These are phyloP conservation scores for Apis laboriosa DNA, from an alignment of 1,140 invertebrate species.

Conservation along the genomic window DNA sequence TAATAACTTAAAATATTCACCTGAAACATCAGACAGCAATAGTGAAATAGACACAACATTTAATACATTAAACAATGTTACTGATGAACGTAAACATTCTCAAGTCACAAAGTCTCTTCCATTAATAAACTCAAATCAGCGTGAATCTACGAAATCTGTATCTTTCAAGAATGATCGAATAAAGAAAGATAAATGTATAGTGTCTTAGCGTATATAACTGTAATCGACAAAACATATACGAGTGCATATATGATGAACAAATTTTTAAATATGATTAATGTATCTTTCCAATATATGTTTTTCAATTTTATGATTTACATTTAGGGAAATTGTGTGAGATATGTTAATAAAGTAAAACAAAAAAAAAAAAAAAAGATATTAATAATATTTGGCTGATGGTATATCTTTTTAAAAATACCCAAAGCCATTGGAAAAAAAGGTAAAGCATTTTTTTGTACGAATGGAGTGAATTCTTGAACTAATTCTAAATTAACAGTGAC, in stretches of 20 bases:
- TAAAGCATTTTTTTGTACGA: constrained; percentile 73
- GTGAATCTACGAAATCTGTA: constrained; percentile 28
- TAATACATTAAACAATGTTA: constrained; percentile 23
- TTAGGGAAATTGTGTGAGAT: constrained; percentile 74
- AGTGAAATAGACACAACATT: constrained; percentile 5
- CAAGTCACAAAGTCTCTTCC: constrained; percentile 20
- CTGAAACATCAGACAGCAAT: background rate
- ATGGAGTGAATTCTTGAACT: constrained; percentile 73
- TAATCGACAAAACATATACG: background rate
- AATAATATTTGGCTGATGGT: constrained; percentile 76
- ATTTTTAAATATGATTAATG: constrained; percentile 6
- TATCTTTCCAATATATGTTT: constrained; percentile 42
- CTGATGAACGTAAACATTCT: constrained; percentile 17
- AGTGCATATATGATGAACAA: constrained; percentile 8
- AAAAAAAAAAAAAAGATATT: constrained; percentile 38
- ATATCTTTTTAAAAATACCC: constrained; percentile 62
- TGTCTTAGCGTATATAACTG: constrained; percentile 49
- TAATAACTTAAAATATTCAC: background rate
- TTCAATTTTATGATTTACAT: constrained; percentile 66
- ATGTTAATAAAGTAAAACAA: constrained; percentile 75
- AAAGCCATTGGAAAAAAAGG: constrained; percentile 69
- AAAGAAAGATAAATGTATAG: constrained; percentile 77
- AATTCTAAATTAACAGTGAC: constrained; percentile 70
- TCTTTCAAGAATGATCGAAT: constrained; percentile 37
- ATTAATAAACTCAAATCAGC: constrained; percentile 25